Percentiles rank a stretch among this genome's conserved stretches.
These are phyloP conservation scores for Dorcus hopei DNA, from an alignment of 2,888 invertebrate genomes.

Conservation along the genomic window DNA sequence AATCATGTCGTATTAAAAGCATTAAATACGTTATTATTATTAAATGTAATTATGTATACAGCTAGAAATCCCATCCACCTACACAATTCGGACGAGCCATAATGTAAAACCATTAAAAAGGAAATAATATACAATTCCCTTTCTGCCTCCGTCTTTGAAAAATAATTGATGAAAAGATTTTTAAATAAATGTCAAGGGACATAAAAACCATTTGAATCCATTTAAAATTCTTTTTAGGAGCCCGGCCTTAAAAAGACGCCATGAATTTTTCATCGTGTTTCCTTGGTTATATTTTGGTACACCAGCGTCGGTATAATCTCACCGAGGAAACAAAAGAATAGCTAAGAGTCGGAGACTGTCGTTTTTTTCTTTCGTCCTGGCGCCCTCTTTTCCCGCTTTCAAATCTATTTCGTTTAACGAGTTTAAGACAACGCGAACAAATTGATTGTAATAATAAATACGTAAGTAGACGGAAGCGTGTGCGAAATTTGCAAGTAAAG, in stretches of 20 bases:
- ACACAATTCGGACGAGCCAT: no score
- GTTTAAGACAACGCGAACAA: no score
- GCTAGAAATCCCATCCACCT: no score
- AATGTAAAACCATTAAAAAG: background rate
- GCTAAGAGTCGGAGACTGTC: no score
- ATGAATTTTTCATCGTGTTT: conserved; percentile 17
- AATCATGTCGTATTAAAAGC: no score
- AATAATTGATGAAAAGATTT: conserved; percentile 17
- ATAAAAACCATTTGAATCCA: conserved; percentile 20
- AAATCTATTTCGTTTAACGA: no score
- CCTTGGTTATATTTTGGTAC: conserved; percentile 1
- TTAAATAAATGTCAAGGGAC: conserved; percentile 19
- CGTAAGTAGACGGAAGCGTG: background rate
- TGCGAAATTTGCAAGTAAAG: conserved; percentile 3
- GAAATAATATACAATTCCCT: conserved; percentile 14
- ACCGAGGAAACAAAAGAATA: background rate
- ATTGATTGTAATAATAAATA: background rate
- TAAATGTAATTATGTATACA: no score
- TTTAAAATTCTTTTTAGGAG: conserved; percentile 21
- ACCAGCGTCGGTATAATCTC: background rate
- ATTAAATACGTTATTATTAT: no score
- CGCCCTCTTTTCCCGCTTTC: no score
- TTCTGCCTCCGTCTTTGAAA: conserved; percentile 7
- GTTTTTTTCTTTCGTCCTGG: no score
- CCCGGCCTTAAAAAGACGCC: conserved; percentile 12